Evolutionary conservation across 2,888 invertebrate genomes (phyloP).

Genomic region (Pogonocherus hispidulus): DNA sequence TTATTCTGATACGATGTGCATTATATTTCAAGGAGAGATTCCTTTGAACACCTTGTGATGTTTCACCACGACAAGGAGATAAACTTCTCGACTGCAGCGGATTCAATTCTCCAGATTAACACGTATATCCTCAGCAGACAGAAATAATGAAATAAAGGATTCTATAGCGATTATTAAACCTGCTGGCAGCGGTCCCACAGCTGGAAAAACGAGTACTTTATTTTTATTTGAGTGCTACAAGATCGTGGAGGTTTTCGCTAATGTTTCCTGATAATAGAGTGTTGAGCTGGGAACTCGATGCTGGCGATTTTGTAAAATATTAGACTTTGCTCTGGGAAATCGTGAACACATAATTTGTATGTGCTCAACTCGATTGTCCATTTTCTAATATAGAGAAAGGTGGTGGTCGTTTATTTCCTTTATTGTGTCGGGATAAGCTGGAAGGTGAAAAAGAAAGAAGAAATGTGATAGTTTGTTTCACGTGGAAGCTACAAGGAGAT

Average conservation of each 20-base stretch:
- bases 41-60: background rate
- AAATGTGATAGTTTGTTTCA: no score
- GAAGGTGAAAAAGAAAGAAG: no score
- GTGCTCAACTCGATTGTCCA: conserved; percentile 6
- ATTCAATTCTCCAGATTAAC: conserved; percentile 17
- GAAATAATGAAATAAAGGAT: conserved; percentile 15
- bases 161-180: conserved; percentile 14
- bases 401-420: no score
- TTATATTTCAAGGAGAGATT: background rate
- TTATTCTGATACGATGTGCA: background rate
- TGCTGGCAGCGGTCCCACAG: background rate
- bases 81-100: background rate
- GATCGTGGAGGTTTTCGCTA: conserved; percentile 4
- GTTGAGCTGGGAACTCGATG: conserved; percentile 4
- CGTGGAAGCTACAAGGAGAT: no score
- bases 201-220: conserved; percentile 5
- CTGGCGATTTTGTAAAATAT: conserved; percentile 12
- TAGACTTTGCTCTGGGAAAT: background rate
- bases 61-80: background rate
- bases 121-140: background rate
- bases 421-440: no score
- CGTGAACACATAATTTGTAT: background rate
- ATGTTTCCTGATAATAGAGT: conserved; percentile 3
- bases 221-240: conserved; percentile 11
- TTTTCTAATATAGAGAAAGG: no score